phyloP scores from a whole-genome alignment of 1,140 invertebrate genomes.

The Bombus ignitus region DNA sequence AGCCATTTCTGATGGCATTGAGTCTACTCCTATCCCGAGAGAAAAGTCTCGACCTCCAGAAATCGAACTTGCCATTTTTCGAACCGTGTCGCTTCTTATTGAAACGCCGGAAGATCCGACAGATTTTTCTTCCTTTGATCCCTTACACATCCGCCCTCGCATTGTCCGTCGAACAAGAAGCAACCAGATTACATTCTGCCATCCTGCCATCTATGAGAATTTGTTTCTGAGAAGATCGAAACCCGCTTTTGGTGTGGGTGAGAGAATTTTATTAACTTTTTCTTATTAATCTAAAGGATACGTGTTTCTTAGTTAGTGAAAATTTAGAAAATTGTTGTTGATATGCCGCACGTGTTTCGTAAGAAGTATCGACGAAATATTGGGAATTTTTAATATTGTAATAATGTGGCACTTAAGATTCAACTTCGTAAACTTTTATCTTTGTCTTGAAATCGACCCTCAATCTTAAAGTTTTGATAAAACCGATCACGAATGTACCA shows the following conservation, averaged over 20 bases:
- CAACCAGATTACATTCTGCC: neutral
- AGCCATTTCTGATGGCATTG: constrained; percentile 42
- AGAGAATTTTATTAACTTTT: neutral
- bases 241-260: rapidly evolving
- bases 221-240: neutral
- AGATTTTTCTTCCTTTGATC: neutral
- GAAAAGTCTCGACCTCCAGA: neutral
- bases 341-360: too few relatives aligned
- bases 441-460: too few relatives aligned
- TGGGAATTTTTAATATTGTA: too few relatives aligned
- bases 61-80: constrained; percentile 6
- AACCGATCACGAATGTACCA: too few relatives aligned
- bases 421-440: too few relatives aligned
- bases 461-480: too few relatives aligned
- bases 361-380: too few relatives aligned
- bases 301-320: too few relatives aligned
- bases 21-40: constrained; percentile 5
- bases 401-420: too few relatives aligned
- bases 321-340: too few relatives aligned
- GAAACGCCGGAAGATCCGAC: neutral
- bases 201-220: neutral
- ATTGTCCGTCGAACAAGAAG: neutral
- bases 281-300: too few relatives aligned
- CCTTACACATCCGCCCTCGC: too few relatives aligned
- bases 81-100: constrained; percentile 4